Conservation (phyloP, 1,140 invertebrate genomes). For the Pinna nobilis region DNA sequence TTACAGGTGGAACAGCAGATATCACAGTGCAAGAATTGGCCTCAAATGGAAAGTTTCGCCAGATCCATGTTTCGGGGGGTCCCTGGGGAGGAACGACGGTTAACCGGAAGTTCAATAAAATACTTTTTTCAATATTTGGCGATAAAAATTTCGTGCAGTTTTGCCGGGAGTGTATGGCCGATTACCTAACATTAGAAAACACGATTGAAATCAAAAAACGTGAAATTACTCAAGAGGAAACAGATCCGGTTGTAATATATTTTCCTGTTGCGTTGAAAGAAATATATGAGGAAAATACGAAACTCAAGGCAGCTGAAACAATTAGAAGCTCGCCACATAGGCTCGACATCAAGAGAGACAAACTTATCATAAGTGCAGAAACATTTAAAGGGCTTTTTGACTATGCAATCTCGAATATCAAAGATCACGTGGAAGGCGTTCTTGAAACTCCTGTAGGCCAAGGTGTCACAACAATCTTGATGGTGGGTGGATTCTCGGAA, state of each 20-base stretch:
- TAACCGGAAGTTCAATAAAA: conserved; percentile 6
- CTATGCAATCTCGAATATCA: no score
- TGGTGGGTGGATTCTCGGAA: conserved; percentile 11
- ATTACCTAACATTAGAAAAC: neutral
- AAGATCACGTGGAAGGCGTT: no score
- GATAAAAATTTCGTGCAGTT: neutral
- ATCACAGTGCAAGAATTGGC: conserved; percentile 23
- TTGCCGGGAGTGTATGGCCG: neutral
- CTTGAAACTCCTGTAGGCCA: neutral
- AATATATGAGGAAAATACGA: neutral
- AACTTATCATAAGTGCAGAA: neutral
- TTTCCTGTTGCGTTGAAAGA: neutral
- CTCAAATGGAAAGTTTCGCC: conserved; percentile 9
- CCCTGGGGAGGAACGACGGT: conserved; percentile 36
- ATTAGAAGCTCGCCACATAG: neutral
- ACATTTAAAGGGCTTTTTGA: neutral
- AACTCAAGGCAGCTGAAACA: neutral
- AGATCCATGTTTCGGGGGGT: conserved; percentile 24
- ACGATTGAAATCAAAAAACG: conserved; percentile 19
- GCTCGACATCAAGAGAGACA: neutral
- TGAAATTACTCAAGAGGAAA: neutral
- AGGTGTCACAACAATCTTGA: neutral
- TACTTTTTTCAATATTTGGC: neutral
- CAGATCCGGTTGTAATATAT: neutral
- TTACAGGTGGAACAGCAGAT: conserved; percentile 35